These are phyloP conservation scores for Pogonus chalceus DNA, from an alignment of 1,140 invertebrate species.

Conservation along the genomic window DNA sequence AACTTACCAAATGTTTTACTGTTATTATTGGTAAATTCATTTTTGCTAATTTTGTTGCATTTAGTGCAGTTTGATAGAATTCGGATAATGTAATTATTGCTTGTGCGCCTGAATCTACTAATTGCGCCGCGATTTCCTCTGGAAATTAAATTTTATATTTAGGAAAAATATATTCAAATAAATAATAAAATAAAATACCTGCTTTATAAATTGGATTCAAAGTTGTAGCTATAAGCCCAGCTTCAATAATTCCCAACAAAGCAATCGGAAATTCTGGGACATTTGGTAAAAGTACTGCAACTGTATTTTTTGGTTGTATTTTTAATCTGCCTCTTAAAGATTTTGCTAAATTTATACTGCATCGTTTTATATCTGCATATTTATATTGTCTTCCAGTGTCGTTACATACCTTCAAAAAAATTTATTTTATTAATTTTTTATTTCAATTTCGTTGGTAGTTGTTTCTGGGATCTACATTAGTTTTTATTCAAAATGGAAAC, in stretches of 20 bases:
- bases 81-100: conserved; percentile 53
- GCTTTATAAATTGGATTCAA: conserved; percentile 72
- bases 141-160: conserved; percentile 25
- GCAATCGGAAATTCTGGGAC: conserved; percentile 63
- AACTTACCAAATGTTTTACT: conserved; percentile 34
- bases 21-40: conserved; percentile 44
- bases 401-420: conserved; percentile 60
- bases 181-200: conserved; percentile 44
- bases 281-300: conserved; percentile 65
- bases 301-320: conserved; percentile 54
- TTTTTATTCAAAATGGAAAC: too few species aligned
- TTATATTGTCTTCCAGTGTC: conserved; percentile 60
- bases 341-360: conserved; percentile 53
- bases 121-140: conserved; percentile 69
- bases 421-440: too few species aligned
- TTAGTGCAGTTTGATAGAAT: conserved; percentile 36
- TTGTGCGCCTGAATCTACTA: conserved; percentile 52
- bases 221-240: conserved; percentile 62
- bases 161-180: conserved; percentile 1
- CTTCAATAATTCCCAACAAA: conserved; percentile 53
- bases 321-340: conserved; percentile 54
- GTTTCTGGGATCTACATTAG: too few species aligned
- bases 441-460: too few species aligned
- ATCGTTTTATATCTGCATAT: conserved; percentile 51
- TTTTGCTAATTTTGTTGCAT: conserved; percentile 36